Evolutionary conservation across 2,888 invertebrate species (phyloP), one percentile per base, ranked within the genome.

Genomic region (Mythimna ferrago): DNA sequence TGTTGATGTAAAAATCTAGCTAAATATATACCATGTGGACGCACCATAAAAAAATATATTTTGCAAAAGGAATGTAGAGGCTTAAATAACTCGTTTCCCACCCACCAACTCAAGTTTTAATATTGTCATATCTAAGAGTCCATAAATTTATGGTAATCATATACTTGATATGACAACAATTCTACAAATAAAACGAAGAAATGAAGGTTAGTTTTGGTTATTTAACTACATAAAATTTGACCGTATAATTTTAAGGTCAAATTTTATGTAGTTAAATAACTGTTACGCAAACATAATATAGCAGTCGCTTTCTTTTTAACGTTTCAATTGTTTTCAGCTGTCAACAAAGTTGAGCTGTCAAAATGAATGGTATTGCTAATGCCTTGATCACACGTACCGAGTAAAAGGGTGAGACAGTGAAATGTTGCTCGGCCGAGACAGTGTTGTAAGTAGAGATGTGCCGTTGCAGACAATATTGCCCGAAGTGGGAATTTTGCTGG

Each of bases 121-220:
- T 61, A 35, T 38, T n/a, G n/a, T 65, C 51, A 51, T 64, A 26
- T 32, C 38, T 21, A 35, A 16, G 16, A 61, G 5, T 19, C 73
- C 73, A 79, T 72, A 76, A 57, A 61, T 26, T 6, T 72, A 79
- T 76, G 64, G 44, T 72, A 73, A 76, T 72, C 19, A 51, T 32
- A 16, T 63, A 51, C 26, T 54, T 10, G n/a, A n/a, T 14, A 26
- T 6, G 11, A 38, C 35, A 35, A 53, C 57, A 48, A 6, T 19
- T 61, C 21, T 9, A 57, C 6, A 44, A 16, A 2, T 26, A 10
- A 54, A 56, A 56, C 38, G 66, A 73, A 60, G 6, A 66, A 66
- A 60, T 26, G 35, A 2, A 21, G 4, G 7, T 2, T 41, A 19
- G 16, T 65, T 64, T 11, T 38, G 14, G 2, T 11, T 16, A 6